Percentiles rank a stretch among this genome's conserved stretches.
These are phyloP conservation scores for Oxyruncus cristatus DNA, from an alignment of 2,113 vertebrate genomes.

Conservation along the genomic window DNA sequence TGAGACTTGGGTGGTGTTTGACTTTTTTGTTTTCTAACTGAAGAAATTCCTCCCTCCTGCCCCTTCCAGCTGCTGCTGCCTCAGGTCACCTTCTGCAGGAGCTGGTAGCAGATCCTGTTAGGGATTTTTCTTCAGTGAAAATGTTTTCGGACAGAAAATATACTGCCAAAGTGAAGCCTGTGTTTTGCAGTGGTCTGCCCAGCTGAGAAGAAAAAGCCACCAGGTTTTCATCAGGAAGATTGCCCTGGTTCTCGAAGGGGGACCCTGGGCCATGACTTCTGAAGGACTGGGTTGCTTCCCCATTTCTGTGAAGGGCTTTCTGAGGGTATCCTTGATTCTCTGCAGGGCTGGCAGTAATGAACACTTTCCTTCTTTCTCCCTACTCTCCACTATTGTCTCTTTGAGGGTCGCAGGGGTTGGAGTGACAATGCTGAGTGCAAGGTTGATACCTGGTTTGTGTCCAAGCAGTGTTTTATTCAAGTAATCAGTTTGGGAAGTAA, in stretches of 20 bases:
- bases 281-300: neutral
- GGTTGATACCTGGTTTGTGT: conserved; percentile 15
- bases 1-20: neutral
- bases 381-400: neutral
- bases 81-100: neutral
- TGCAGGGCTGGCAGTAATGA: neutral
- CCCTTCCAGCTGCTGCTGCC: neutral
- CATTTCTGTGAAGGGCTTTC: neutral
- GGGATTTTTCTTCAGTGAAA: neutral
- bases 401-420: neutral
- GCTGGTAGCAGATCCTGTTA: neutral
- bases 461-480: conserved; percentile 32
- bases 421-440: conserved; percentile 6
- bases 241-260: neutral
- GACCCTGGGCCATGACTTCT: neutral
- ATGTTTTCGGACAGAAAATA: neutral
- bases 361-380: neutral
- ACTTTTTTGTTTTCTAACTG: neutral
- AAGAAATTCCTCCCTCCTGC: neutral
- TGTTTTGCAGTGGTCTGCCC: neutral
- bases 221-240: neutral
- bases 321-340: neutral
- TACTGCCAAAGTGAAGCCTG: neutral
- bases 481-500: conserved; percentile 44
- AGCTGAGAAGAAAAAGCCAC: neutral